Base-by-base conservation (phyloP, 2,888 invertebrate species). In the Standfussiana lucernea region DNA sequence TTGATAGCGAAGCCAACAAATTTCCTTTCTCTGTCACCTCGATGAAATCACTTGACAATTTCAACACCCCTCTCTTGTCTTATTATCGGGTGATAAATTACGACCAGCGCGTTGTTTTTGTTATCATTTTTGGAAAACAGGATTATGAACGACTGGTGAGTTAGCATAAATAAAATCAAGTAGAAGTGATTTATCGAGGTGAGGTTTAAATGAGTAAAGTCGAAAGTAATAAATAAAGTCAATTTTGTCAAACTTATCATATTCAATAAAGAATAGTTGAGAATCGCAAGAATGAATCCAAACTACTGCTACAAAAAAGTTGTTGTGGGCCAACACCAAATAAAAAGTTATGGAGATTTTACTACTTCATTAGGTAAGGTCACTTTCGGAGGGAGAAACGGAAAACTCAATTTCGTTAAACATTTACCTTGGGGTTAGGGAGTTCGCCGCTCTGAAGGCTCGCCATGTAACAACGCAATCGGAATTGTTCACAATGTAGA, bases 381-480 rank as follows among this genome's bases (percentile, higher is more conserved):
- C 80, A 80, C 82, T 81, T 80, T 80, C 78, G 69, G 75, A 68
- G 70, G 62, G 75, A 72, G 72, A 75, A 76, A 71, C 40, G 67
- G 77, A 64, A 83, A 83, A 84, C 72, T 82, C 68, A 77, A 80
- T 86, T 83, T 82, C 13, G 62, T 70, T 75, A 62, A 73, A 71
- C 71, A 79, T 75, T 86, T 97, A 99, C 99, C 98, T 99, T 99
- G 70, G 99, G 99, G 97, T 99, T 99, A 79, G 99, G 99, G 88
- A 99, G 97, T 96, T 99, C 99, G 84, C 99, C 99, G 91, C 98
- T 98, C 94, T 99, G 99, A 89, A 99, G 97, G 90, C 99, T 99
- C 81, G 99, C 99, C 98, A 99, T 99, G 96, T 99, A 99, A 96
- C 99, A 99, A 83, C 99, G 97, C 85, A 99, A 97, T 87, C 99